These are phyloP conservation scores for Scaeva pyrastri DNA, from an alignment of 2,888 invertebrate species.

Conservation along the genomic window DNA sequence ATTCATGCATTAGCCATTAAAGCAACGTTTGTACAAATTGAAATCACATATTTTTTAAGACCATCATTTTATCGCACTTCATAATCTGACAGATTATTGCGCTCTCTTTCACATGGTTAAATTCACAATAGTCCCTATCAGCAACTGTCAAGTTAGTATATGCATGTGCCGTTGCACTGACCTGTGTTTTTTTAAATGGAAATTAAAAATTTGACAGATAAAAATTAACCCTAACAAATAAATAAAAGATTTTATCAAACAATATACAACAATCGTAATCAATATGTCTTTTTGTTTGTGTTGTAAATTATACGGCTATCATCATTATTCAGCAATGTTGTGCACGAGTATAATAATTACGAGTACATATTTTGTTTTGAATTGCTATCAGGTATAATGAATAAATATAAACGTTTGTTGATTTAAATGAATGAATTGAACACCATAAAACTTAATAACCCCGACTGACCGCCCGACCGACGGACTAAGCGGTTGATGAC, in stretches of 20 bases:
- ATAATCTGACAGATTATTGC: too few species aligned
- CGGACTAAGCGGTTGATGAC: too few species aligned
- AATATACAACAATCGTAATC: conserved; percentile 10
- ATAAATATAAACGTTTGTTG: conserved; percentile 26
- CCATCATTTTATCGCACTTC: too few species aligned
- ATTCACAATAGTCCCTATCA: neutral
- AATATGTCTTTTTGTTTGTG: conserved; percentile 8
- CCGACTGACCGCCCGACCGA: neutral
- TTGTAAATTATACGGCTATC: conserved; percentile 18
- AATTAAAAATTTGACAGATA: neutral
- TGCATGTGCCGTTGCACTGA: neutral
- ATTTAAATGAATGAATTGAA: conserved; percentile 57
- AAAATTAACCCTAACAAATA: neutral
- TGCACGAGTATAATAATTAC: neutral
- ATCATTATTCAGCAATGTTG: neutral
- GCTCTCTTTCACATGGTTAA: neutral
- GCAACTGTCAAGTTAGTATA: neutral
- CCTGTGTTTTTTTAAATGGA: neutral
- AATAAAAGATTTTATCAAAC: conserved; percentile 5
- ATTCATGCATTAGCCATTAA: too few species aligned
- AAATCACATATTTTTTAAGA: too few species aligned
- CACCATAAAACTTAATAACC: conserved; percentile 38
- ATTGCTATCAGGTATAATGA: conserved; percentile 60
- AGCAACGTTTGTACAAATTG: too few species aligned
- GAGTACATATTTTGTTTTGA: conserved; percentile 28